Conservation (phyloP, 2,888 invertebrate species). For the Andrena camellia region DNA sequence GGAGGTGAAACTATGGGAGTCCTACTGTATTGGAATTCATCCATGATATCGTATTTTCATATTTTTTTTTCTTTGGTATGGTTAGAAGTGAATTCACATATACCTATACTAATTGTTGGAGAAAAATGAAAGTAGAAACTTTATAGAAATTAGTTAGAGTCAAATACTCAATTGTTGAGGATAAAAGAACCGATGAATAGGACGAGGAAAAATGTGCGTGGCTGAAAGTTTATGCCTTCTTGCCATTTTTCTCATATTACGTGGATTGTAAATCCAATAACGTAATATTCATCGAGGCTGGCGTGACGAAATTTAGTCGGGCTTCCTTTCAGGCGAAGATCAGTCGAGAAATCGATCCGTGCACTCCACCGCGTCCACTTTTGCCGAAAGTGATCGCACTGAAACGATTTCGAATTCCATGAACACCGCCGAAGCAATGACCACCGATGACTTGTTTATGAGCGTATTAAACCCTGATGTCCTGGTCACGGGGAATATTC, state of each 20-base stretch:
- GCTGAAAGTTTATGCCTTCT: not conserved
- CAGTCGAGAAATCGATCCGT: slow-evolving; percentile 13
- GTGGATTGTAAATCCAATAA: slow-evolving; percentile 1
- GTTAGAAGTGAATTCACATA: too few species aligned
- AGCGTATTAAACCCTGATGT: slow-evolving; percentile 29
- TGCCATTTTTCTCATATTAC: slow-evolving; percentile 1
- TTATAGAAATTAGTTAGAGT: too few species aligned
- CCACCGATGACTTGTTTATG: slow-evolving; percentile 36
- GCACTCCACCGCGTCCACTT: slow-evolving; percentile 5
- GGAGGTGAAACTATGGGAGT: too few species aligned
- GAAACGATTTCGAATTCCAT: slow-evolving; percentile 53
- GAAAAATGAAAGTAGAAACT: too few species aligned
- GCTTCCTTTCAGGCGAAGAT: slow-evolving; percentile 57
- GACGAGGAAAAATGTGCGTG: too few species aligned
- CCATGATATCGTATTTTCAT: too few species aligned
- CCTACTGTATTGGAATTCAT: too few species aligned
- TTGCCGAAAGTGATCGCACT: slow-evolving; percentile 25
- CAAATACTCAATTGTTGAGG: too few species aligned
- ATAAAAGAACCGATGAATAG: too few species aligned
- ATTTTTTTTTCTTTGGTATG: too few species aligned
- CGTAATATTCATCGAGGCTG: slow-evolving; percentile 32
- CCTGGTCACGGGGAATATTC: slow-evolving; percentile 18
- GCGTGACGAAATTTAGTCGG: slow-evolving; percentile 34
- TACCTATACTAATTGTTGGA: too few species aligned
- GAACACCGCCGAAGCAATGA: slow-evolving; percentile 57